Conservation (phyloP, 1,140 invertebrate genomes). For the Musca domestica region DNA sequence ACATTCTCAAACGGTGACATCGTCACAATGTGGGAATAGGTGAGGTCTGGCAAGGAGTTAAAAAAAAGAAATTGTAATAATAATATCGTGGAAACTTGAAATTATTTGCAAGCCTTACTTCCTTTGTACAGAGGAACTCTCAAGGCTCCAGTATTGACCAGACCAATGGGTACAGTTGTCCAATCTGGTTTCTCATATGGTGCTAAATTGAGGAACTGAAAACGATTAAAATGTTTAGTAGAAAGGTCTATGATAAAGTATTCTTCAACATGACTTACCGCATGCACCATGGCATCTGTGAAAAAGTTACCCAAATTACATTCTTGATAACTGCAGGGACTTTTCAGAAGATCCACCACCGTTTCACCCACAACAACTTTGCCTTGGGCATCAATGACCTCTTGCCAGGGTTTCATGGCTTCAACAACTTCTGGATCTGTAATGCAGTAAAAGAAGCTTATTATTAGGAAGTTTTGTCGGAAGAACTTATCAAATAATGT, state of each 20-base stretch:
- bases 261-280: conserved; percentile 32
- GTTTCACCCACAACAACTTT: conserved; percentile 60
- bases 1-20: conserved; percentile 71
- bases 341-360: conserved; percentile 59
- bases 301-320: conserved; percentile 77
- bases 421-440: conserved; percentile 39
- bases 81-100: no score
- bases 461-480: no score
- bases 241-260: no score
- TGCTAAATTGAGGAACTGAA: conserved; percentile 40
- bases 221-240: not conserved
- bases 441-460: not conserved
- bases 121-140: conserved; percentile 60
- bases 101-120: conserved; percentile 45
- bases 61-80: not conserved
- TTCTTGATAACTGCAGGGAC: conserved; percentile 61
- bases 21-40: conserved; percentile 65
- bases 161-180: conserved; percentile 67
- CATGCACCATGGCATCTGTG: conserved; percentile 68
- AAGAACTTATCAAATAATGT: no score
- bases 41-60: conserved; percentile 57
- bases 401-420: conserved; percentile 61
- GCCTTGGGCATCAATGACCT: conserved; percentile 60
- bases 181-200: conserved; percentile 53
- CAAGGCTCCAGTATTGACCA: conserved; percentile 70